These are phyloP conservation scores for Mirza zaza DNA, from an alignment of 2,113 vertebrate genomes.

Conservation along the genomic window DNA sequence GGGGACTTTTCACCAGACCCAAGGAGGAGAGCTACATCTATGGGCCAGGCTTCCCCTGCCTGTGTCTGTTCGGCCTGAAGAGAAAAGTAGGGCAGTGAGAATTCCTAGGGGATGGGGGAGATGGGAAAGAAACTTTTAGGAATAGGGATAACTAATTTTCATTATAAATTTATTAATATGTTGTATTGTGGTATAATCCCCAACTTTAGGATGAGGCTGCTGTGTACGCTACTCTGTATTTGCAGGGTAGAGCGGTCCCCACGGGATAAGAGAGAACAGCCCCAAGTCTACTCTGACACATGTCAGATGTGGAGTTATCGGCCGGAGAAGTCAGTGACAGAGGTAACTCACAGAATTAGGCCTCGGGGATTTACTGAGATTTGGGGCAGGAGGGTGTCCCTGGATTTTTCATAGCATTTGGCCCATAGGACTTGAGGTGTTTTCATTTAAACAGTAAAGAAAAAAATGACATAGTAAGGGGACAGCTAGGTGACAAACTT, in stretches of 20 bases:
- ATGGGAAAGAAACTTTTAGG: background rate
- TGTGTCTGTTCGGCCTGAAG: background rate
- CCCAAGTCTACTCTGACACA: background rate
- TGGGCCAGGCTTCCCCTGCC: background rate
- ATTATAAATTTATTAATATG: background rate
- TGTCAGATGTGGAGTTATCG: background rate
- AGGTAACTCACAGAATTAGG: too few species aligned
- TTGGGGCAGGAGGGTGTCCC: background rate
- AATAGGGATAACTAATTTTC: background rate
- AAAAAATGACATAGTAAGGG: background rate
- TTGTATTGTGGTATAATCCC: background rate
- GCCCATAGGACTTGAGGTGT: background rate
- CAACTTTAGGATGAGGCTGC: background rate
- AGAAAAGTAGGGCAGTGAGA: background rate
- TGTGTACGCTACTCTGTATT: background rate
- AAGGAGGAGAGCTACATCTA: background rate
- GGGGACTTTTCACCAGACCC: background rate
- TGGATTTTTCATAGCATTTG: background rate
- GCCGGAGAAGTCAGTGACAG: background rate
- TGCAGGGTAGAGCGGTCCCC: background rate
- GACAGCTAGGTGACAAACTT: background rate
- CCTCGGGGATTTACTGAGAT: background rate
- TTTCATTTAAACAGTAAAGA: slow-evolving; percentile 25
- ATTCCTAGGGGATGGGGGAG: accelerated
- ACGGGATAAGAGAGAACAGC: background rate